These are phyloP conservation scores for Drosophila kohkoa DNA, from an alignment of 1,140 invertebrate genomes.

Conservation along the genomic window DNA sequence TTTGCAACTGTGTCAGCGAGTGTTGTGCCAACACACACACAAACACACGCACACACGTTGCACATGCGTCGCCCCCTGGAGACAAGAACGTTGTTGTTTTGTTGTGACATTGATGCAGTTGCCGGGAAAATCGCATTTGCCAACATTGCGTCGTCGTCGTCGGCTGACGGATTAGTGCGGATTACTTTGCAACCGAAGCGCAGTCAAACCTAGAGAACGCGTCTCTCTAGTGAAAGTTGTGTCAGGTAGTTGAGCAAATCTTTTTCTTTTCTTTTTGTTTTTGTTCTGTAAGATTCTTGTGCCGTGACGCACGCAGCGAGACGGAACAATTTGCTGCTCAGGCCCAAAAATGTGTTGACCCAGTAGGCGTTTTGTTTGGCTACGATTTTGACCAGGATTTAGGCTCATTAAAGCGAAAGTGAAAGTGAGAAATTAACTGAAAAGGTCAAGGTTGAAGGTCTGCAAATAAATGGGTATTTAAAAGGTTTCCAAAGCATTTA, in stretches of 20 bases:
- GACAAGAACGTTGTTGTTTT: constrained; percentile 39
- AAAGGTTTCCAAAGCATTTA: not conserved
- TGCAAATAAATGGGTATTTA: not conserved
- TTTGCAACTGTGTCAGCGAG: constrained; percentile 61
- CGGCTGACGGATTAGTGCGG: constrained; percentile 69
- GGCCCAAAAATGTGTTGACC: not conserved
- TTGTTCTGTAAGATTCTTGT: constrained; percentile 18
- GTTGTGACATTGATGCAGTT: constrained; percentile 74
- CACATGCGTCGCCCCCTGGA: constrained; percentile 33
- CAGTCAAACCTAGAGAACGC: not conserved
- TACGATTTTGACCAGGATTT: constrained; percentile 21
- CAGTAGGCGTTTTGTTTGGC: constrained; percentile 41
- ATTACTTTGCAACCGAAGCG: constrained; percentile 39
- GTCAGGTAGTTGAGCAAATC: constrained; percentile 57
- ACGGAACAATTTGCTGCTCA: constrained; percentile 16
- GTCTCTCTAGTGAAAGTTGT: constrained; percentile 51
- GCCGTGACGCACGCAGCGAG: constrained; percentile 38
- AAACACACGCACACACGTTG: constrained; percentile 43
- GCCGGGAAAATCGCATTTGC: constrained; percentile 72
- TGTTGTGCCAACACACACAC: constrained; percentile 58
- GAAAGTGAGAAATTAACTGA: constrained; percentile 22
- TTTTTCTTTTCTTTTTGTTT: constrained; percentile 17
- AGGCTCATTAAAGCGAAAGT: constrained; percentile 19
- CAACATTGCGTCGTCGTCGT: constrained; percentile 59
- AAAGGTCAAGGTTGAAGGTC: constrained; percentile 14